A percentile compares a stretch with the other conserved stretches of the same genome.
These are phyloP conservation scores for Drosophila sproati DNA, from an alignment of 1,140 invertebrate genomes.

Conservation along the genomic window DNA sequence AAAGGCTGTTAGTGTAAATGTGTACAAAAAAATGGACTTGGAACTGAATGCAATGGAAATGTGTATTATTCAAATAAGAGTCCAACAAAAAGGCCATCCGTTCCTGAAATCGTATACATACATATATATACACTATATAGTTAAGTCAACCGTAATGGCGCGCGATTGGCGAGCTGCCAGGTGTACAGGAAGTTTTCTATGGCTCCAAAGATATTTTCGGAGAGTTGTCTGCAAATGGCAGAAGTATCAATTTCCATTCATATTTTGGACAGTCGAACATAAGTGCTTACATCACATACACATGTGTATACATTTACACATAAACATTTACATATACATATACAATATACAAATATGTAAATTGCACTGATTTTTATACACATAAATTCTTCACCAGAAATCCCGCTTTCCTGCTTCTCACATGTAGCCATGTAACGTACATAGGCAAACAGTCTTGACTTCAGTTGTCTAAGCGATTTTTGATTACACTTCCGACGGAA, in stretches of 20 bases:
- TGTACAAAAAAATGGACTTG: slow-evolving; percentile 54
- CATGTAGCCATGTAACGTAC: slow-evolving; percentile 13
- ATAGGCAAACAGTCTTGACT: slow-evolving; percentile 34
- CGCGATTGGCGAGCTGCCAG: slow-evolving; percentile 47
- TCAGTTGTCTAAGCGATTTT: slow-evolving; percentile 84
- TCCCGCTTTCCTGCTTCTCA: slow-evolving; percentile 17
- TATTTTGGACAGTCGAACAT: neutral
- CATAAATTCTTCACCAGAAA: slow-evolving; percentile 30
- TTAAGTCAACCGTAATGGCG: slow-evolving; percentile 64
- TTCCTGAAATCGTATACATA: neutral
- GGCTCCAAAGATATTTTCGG: slow-evolving; percentile 12
- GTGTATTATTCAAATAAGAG: slow-evolving; percentile 52
- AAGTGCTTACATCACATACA: neutral
- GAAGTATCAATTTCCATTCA: slow-evolving; percentile 1
- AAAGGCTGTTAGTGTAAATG: slow-evolving; percentile 34
- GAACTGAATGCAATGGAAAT: slow-evolving; percentile 40
- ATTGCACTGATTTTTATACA: slow-evolving; percentile 21
- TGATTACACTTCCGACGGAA: slow-evolving; percentile 85
- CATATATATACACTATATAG: neutral
- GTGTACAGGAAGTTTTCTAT: slow-evolving; percentile 55
- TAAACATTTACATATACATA: neutral
- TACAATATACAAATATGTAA: slow-evolving; percentile 15
- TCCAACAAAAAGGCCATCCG: slow-evolving; percentile 11
- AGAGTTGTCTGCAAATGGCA: slow-evolving; percentile 2
- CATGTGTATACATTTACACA: neutral